Conservation (phyloP, 2,888 invertebrate species). For the Agriopis aurantiaria region DNA sequence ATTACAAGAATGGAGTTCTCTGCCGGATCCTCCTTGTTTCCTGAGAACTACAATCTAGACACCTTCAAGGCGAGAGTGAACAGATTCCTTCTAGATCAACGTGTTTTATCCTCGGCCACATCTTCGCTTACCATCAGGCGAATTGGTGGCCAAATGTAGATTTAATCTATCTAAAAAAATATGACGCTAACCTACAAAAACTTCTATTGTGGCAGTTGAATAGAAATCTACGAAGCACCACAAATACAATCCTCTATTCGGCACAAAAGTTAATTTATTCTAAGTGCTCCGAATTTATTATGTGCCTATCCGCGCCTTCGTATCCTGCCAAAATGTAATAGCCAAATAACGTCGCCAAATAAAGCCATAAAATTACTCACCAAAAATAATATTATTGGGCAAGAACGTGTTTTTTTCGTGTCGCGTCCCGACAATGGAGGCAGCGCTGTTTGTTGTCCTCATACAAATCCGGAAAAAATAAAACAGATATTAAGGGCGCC, state of each 20-base stretch:
- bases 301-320: slow-evolving; percentile 42
- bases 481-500: slow-evolving; percentile 80
- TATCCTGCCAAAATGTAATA: slow-evolving; percentile 55
- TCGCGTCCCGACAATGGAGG: slow-evolving; percentile 69
- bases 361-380: slow-evolving; percentile 78
- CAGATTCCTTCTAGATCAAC: no score
- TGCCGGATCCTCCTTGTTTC: no score
- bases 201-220: no score
- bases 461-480: slow-evolving; percentile 85
- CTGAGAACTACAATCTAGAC: no score
- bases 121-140: no score
- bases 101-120: no score
- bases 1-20: no score
- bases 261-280: slow-evolving; percentile 35
- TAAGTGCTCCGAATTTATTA: slow-evolving; percentile 34
- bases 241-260: slow-evolving; percentile 35
- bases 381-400: slow-evolving; percentile 75
- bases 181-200: no score
- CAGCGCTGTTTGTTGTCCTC: slow-evolving; percentile 76
- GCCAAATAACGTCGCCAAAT: slow-evolving; percentile 63
- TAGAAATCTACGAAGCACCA: slow-evolving; percentile 20
- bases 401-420: slow-evolving; percentile 71
- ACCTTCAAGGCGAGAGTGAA: no score
- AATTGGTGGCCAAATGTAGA: no score
- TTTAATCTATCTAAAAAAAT: no score